Evolutionary conservation across 1,140 invertebrate genomes (phyloP).

Genomic region (Eriosoma lanigerum): DNA sequence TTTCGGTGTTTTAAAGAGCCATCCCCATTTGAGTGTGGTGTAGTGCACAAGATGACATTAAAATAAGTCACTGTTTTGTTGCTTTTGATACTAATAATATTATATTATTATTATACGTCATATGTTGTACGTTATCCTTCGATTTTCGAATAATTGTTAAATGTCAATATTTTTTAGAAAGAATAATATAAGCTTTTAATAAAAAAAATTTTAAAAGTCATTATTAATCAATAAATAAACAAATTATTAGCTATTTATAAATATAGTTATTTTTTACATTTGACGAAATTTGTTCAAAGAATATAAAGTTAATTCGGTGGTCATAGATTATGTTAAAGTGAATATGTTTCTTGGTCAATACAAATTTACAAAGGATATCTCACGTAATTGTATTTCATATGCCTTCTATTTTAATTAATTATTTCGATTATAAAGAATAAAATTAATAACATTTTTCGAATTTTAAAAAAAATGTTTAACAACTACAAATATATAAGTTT

Average conservation of each 20-base stretch:
- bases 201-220: too few relatives aligned
- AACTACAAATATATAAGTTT: too few relatives aligned
- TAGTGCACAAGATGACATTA: neutral
- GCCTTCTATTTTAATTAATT: neutral
- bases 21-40: conserved; percentile 11
- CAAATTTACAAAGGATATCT: neutral
- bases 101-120: neutral
- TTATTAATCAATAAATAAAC: too few relatives aligned
- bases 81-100: neutral
- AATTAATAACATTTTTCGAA: too few relatives aligned
- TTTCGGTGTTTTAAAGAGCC: conserved; percentile 9
- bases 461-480: too few relatives aligned
- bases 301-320: neutral
- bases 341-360: neutral
- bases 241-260: too few relatives aligned
- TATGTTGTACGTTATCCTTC: neutral
- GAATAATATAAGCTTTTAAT: too few relatives aligned
- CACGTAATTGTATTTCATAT: too few relatives aligned
- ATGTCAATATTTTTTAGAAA: too few relatives aligned
- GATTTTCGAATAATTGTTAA: too few relatives aligned
- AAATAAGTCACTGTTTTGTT: conserved; percentile 3
- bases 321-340: neutral
- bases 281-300: neutral
- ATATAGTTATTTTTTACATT: too few relatives aligned
- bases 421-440: neutral